Percentiles rank a stretch among this genome's conserved stretches.
phyloP scores from a whole-genome alignment of 2,888 invertebrate genomes.

The Tricholauxania praeusta region DNA sequence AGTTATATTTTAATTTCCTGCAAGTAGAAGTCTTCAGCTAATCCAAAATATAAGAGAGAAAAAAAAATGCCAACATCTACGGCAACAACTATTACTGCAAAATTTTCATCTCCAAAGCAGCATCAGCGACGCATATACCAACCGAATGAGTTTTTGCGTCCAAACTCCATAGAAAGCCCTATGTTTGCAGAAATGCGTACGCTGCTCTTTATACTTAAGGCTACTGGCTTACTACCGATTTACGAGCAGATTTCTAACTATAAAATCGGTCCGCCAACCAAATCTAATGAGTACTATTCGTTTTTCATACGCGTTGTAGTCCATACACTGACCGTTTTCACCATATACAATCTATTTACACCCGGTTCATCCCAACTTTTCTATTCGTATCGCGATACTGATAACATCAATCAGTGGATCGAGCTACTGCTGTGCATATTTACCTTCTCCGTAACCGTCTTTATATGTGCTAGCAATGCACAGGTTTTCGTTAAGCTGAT shows the following conservation, averaged over 20 bases:
- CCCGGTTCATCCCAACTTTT: conserved; percentile 53
- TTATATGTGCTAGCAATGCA: conserved; percentile 57
- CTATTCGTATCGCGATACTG: conserved; percentile 56
- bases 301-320: conserved; percentile 55
- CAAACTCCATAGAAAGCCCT: conserved; percentile 36
- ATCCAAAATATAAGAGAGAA: too few species aligned
- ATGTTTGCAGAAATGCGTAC: conserved; percentile 57
- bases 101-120: conserved; percentile 11
- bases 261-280: conserved; percentile 59
- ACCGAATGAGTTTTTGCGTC: conserved; percentile 50
- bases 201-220: conserved; percentile 57
- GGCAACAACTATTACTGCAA: neutral
- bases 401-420: conserved; percentile 63
- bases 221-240: conserved; percentile 59
- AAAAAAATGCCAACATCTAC: neutral
- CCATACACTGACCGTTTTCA: conserved; percentile 57
- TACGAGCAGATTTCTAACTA: conserved; percentile 55
- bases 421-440: conserved; percentile 59
- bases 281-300: conserved; percentile 55
- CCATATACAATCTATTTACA: conserved; percentile 56
- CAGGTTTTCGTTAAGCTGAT: conserved; percentile 58
- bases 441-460: conserved; percentile 56
- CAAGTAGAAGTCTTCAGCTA: neutral
- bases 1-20: neutral
- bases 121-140: conserved; percentile 31